Evolutionary conservation across 2,113 vertebrate species (phyloP).

Genomic region (Thryonomys swinderianus): DNA sequence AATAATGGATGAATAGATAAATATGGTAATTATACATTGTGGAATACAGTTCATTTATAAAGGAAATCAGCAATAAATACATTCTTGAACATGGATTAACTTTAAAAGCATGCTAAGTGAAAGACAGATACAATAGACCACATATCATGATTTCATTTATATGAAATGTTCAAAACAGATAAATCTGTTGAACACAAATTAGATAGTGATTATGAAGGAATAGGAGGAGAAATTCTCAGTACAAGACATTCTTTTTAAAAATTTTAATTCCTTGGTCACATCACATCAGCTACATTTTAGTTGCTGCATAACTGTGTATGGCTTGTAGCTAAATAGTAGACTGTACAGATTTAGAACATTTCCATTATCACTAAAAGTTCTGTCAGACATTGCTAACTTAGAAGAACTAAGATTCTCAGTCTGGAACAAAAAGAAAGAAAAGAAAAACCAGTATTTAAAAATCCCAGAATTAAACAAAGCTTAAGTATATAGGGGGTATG

Average conservation of each 20-base stretch:
- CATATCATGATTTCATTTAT: slow-evolving; percentile 5
- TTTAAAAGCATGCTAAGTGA: slow-evolving; percentile 36
- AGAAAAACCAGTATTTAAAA: background rate
- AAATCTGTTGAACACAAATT: slow-evolving; percentile 42
- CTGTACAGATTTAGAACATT: slow-evolving; percentile 4
- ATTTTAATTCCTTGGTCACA: background rate
- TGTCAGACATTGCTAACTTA: background rate
- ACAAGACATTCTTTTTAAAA: slow-evolving; percentile 15
- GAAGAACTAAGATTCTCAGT: slow-evolving; percentile 29
- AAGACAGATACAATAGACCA: slow-evolving; percentile 37
- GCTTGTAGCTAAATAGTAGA: background rate
- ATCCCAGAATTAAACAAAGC: background rate
- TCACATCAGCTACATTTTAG: background rate
- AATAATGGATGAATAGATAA: slow-evolving; percentile 21
- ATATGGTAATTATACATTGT: background rate
- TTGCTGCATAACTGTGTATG: background rate
- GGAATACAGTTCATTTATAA: slow-evolving; percentile 36
- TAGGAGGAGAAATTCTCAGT: background rate
- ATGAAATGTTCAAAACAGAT: slow-evolving; percentile 23
- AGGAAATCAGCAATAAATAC: slow-evolving; percentile 8
- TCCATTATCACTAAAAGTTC: slow-evolving; percentile 29
- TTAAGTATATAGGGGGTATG: no score
- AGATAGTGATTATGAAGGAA: slow-evolving; percentile 4
- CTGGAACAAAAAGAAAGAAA: background rate
- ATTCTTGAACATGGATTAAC: slow-evolving; percentile 32